Evolutionary conservation across 1,140 invertebrate species (phyloP).

Genomic region (Latrodectus geometricus): DNA sequence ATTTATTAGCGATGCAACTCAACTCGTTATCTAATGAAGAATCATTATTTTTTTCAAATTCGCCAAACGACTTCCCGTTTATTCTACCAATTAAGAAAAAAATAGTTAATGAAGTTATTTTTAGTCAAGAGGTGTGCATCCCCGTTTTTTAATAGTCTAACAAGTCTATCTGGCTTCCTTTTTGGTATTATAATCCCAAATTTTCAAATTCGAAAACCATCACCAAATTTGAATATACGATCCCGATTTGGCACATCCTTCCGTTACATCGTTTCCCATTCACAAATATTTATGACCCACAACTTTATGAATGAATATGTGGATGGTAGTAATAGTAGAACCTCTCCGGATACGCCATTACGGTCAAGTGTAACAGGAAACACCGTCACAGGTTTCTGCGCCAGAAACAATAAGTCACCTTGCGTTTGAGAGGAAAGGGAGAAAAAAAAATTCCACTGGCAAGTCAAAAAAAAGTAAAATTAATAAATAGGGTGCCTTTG

Average conservation of each 20-base stretch:
- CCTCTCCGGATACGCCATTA: constrained; percentile 38
- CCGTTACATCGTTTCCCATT: constrained; percentile 18
- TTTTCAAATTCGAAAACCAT: too few species aligned
- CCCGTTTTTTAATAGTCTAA: too few species aligned
- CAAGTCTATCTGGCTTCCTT: too few species aligned
- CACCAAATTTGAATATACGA: too few species aligned
- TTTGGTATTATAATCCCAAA: too few species aligned
- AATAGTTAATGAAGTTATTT: too few species aligned
- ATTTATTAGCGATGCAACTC: too few species aligned
- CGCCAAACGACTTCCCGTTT: too few species aligned
- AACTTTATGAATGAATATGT: constrained; percentile 29
- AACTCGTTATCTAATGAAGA: too few species aligned
- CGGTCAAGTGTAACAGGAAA: constrained; percentile 50
- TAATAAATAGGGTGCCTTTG: neutral
- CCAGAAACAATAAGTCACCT: constrained; percentile 50
- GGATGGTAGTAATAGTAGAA: constrained; percentile 14
- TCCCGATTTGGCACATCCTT: neutral
- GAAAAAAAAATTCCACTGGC: neutral
- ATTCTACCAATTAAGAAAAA: too few species aligned
- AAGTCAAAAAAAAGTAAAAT: constrained; percentile 22
- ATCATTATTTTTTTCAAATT: too few species aligned
- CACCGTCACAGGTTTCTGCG: constrained; percentile 29
- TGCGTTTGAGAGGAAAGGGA: neutral
- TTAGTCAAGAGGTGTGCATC: too few species aligned
- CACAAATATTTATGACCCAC: constrained; percentile 37